A percentile compares a stretch with the other conserved stretches of the same genome.
phyloP scores from a whole-genome alignment of 2,113 vertebrate species.

The Oryctolagus cuniculus region mOryCun1.1 NC_091433.1:14437501-14438000 shows the following conservation, averaged over 20 bases:
- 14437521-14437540: background rate
- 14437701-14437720: background rate
- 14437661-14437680: background rate
- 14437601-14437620: background rate
- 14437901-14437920: too few species aligned
- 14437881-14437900: too few species aligned
- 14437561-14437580: background rate
- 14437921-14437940: too few species aligned
- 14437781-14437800: background rate
- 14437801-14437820: background rate
- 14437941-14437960: too few species aligned
- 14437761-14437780: background rate
- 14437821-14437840: background rate
- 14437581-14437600: background rate
- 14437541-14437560: background rate
- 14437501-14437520: background rate
- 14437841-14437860: background rate
- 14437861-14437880: too few species aligned
- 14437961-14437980: too few species aligned
- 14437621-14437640: background rate
- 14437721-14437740: background rate
- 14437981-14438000: too few species aligned
- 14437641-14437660: background rate
- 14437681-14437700: background rate
- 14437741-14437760: background rate